Conservation (phyloP, 2,888 invertebrate species). For the Podabrus alpinus region DNA sequence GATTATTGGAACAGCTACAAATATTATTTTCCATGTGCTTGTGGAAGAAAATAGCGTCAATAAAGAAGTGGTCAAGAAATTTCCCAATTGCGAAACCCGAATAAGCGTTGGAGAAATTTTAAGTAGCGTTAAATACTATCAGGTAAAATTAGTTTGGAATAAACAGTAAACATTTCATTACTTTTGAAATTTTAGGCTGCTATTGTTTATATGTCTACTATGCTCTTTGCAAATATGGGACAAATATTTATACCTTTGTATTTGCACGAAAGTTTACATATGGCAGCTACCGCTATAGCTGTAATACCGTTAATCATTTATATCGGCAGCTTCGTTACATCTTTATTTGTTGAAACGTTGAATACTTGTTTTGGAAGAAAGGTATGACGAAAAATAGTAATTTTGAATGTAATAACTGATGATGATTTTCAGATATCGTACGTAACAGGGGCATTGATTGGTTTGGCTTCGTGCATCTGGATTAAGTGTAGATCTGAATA, state of each 20-base stretch:
- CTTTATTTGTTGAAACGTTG: conserved; percentile 70
- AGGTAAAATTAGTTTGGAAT: conserved; percentile 34
- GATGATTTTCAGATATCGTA: conserved; percentile 61
- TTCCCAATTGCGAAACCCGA: conserved; percentile 42
- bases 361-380: conserved; percentile 69
- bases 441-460: conserved; percentile 67
- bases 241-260: conserved; percentile 88
- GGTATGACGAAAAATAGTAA: conserved; percentile 49
- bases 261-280: conserved; percentile 74
- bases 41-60: conserved; percentile 63
- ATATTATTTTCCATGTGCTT: conserved; percentile 73
- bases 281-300: conserved; percentile 76
- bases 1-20: conserved; percentile 66
- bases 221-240: conserved; percentile 81
- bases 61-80: conserved; percentile 43
- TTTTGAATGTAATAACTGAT: neutral
- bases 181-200: conserved; percentile 66
- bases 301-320: conserved; percentile 83
- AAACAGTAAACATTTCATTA: conserved; percentile 17
- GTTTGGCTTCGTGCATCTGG: conserved; percentile 70
- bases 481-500: conserved; percentile 65
- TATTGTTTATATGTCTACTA: conserved; percentile 82
- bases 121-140: conserved; percentile 46
- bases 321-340: conserved; percentile 77
- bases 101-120: conserved; percentile 47